Conservation (phyloP, 2,888 invertebrate genomes). For the Auanema sp. region DNA sequence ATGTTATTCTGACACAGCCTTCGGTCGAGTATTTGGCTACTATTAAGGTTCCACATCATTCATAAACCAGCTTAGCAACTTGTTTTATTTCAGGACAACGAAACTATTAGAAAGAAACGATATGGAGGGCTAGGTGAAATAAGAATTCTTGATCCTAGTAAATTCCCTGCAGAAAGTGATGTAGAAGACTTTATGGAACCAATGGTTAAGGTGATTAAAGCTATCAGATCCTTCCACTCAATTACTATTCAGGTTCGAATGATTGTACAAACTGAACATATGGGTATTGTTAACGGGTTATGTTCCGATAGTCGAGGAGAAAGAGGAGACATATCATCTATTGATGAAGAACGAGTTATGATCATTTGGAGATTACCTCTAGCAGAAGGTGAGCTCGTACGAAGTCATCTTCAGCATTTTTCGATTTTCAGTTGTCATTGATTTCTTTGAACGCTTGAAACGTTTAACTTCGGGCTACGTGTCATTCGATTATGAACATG, state of each 20-base stretch:
- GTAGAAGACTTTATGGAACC: slow-evolving; percentile 56
- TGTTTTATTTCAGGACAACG: slow-evolving; percentile 45
- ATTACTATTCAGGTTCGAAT: slow-evolving; percentile 54
- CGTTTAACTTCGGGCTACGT: slow-evolving; percentile 90
- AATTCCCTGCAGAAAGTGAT: slow-evolving; percentile 52
- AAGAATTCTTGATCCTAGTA: slow-evolving; percentile 44
- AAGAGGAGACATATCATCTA: slow-evolving; percentile 52
- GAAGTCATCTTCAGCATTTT: not conserved
- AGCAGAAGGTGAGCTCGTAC: slow-evolving; percentile 71
- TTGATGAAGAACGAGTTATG: slow-evolving; percentile 79
- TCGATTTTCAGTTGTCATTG: slow-evolving; percentile 75
- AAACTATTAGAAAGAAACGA: slow-evolving; percentile 53
- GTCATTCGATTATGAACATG: slow-evolving; percentile 86
- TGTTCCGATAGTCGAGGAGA: slow-evolving; percentile 56
- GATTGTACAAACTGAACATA: slow-evolving; percentile 54
- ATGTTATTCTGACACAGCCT: slow-evolving; percentile 69
- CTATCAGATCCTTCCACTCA: no score
- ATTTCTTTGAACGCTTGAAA: slow-evolving; percentile 87
- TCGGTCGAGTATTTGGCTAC: slow-evolving; percentile 69
- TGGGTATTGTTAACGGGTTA: slow-evolving; percentile 51
- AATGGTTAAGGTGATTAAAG: slow-evolving; percentile 45
- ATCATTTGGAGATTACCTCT: slow-evolving; percentile 83
- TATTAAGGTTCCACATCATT: no score
- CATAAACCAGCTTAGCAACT: not conserved
- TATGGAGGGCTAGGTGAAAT: slow-evolving; percentile 53